phyloP scores from a whole-genome alignment of 2,888 invertebrate species.

The Glomeris marginata region DNA sequence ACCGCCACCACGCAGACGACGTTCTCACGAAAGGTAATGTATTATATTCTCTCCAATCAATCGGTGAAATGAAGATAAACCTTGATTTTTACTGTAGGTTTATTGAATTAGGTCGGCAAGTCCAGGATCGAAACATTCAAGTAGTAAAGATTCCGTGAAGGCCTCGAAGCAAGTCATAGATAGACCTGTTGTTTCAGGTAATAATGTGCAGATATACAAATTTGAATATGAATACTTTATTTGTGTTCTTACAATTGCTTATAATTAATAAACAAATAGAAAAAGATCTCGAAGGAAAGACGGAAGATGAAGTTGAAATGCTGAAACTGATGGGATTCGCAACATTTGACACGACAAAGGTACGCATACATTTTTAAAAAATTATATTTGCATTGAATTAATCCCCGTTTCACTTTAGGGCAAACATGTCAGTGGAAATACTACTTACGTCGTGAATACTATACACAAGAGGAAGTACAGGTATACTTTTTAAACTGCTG shows the following conservation, averaged over 20 bases:
- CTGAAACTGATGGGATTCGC: constrained; percentile 94
- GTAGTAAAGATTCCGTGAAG: background rate
- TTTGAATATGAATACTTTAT: too few species aligned
- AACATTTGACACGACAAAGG: constrained; percentile 85
- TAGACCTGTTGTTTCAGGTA: constrained; percentile 6
- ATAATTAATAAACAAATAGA: constrained; percentile 31
- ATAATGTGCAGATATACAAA: too few species aligned
- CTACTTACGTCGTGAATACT: constrained; percentile 86
- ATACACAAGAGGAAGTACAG: constrained; percentile 70
- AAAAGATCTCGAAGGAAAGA: constrained; percentile 77
- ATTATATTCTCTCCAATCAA: background rate
- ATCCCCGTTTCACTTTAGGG: constrained; percentile 33
- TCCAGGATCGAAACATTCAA: background rate
- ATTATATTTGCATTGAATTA: too few species aligned
- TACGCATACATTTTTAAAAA: too few species aligned
- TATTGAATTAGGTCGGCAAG: background rate
- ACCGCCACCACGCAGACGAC: background rate
- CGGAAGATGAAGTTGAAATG: constrained; percentile 86
- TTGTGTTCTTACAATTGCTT: too few species aligned
- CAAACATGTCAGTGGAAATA: constrained; percentile 87
- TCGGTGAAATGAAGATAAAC: too few species aligned
- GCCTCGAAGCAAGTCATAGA: background rate
- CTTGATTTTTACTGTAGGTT: too few species aligned
- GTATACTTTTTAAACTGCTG: constrained; percentile 7
- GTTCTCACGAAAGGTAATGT: background rate